phyloP scores from a whole-genome alignment of 1,140 invertebrate species.

The Kradibia gibbosae region DNA sequence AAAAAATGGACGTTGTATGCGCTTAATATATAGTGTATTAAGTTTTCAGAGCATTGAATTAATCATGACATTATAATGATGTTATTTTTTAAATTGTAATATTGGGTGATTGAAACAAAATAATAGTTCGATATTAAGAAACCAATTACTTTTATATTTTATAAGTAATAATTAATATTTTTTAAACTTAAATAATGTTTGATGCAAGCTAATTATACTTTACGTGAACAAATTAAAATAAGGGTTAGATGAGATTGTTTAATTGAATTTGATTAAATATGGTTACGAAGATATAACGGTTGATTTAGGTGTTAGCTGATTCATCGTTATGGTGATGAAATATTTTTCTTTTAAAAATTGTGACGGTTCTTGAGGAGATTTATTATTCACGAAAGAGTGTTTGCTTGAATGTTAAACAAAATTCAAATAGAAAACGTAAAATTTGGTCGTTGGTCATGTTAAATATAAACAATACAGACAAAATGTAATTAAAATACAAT shows the following conservation, averaged over 20 bases:
- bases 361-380: constrained; percentile 1
- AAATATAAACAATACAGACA: no score
- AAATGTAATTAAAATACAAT: no score
- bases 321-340: constrained; percentile 33
- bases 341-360: constrained; percentile 27
- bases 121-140: background rate
- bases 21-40: no score
- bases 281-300: constrained; percentile 31
- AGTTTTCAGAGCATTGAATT: no score
- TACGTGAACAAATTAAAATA: background rate
- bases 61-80: no score
- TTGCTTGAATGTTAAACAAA: background rate
- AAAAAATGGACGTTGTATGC: no score
- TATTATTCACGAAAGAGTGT: background rate
- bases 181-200: constrained; percentile 4
- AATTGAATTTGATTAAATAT: constrained; percentile 35
- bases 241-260: constrained; percentile 1
- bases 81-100: no score
- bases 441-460: background rate
- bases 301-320: constrained; percentile 24
- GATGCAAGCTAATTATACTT: background rate
- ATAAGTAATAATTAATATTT: background rate
- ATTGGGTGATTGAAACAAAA: background rate
- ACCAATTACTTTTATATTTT: background rate
- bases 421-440: background rate